Base-by-base conservation (phyloP, 2,888 invertebrate species). In the Amiota mariae region DNA sequence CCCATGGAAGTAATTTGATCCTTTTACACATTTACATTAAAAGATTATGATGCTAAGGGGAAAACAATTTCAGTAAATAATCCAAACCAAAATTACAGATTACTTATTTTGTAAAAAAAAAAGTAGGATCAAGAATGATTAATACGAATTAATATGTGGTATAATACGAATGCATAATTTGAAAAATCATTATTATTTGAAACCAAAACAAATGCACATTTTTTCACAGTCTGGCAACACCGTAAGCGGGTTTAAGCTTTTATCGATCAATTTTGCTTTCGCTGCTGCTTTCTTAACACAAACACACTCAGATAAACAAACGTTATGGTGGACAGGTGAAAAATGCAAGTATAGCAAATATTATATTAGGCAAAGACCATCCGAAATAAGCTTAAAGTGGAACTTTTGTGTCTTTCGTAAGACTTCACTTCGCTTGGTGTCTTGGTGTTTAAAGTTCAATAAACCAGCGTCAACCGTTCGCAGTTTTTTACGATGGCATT, bases 401-500 rank as follows among this genome's bases (percentile, higher is more conserved):
- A n/a, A n/a, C n/a, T n/a, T 61, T 18, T 20, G 8, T 24, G 24
- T 71, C 47, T 24, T 51, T 49, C 15, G 12, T 59, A 46, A 20
- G 51, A 4, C 6, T 75, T 68, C 24, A 49, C 57, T 59, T 59
- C 59, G 59, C 11, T 20, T 18, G 18, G 20, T 20, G 15, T 15
- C n/a, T 57, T 57, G 8, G 10, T 8, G 57, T n/a, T 57, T 59
- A 59, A 59, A 59, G 59, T 59, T 18, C 59, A 59, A 36, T 36
- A 36, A 36, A 36, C 36, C 36, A 64, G 48, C 68, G 18, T 64
- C 36, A 63, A 73, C 46, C 20, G 8, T 13, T 9, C 8, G 8
- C 10, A 36, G 0, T 36, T 11, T n/a, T 15, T 54, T 8, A 66
- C 13, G 8, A 89, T 88, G 88, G 76, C 80, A 47, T 61, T 77